These are phyloP conservation scores for Amia ocellicauda DNA, from an alignment of 2,113 vertebrate genomes.

Conservation along the genomic window DNA sequence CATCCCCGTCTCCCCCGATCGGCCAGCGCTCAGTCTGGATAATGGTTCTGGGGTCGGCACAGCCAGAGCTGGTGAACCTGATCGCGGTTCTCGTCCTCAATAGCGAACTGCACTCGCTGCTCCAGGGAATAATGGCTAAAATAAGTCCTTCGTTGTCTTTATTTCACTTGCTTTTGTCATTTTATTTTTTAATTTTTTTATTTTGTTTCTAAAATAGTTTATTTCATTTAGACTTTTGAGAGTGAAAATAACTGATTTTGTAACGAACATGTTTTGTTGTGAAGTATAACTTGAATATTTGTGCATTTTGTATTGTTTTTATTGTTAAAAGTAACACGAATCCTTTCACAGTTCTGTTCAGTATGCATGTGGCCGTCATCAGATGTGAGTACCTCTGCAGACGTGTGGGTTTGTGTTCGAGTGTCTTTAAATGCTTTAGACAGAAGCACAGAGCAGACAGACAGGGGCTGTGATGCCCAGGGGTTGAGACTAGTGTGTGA, in stretches of 20 bases:
- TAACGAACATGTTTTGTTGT: not conserved
- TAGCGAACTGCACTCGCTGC: constrained; percentile 18
- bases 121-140: constrained; percentile 13
- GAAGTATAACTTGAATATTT: not conserved
- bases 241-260: not conserved
- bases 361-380: constrained; percentile 24
- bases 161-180: too few relatives aligned
- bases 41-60: constrained; percentile 13
- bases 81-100: constrained; percentile 12
- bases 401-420: not conserved
- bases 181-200: too few relatives aligned
- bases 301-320: not conserved
- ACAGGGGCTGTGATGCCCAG: too few relatives aligned
- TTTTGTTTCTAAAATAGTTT: too few relatives aligned
- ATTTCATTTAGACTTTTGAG: too few relatives aligned
- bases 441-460: too few relatives aligned
- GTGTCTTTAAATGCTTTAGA: too few relatives aligned
- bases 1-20: not conserved
- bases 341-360: constrained; percentile 20
- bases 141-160: too few relatives aligned
- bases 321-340: not conserved
- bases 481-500: too few relatives aligned
- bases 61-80: constrained; percentile 22
- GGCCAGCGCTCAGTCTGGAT: constrained; percentile 17
- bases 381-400: constrained; percentile 21